These are phyloP conservation scores for Delia radicum DNA, from an alignment of 1,140 invertebrate species.

Conservation along the genomic window DNA sequence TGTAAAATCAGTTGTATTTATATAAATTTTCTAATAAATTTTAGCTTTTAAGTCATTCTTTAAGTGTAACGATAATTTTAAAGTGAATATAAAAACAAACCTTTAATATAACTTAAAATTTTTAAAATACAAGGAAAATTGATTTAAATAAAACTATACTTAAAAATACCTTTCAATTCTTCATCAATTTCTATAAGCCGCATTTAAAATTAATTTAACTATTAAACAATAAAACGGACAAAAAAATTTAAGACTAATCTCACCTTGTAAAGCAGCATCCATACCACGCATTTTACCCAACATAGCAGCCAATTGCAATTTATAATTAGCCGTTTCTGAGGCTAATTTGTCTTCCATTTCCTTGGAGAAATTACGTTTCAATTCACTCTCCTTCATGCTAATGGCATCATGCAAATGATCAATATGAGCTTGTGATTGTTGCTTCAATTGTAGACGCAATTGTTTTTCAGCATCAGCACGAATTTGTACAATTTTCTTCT, in stretches of 20 bases:
- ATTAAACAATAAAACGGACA: constrained; percentile 18
- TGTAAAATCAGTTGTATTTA: too few relatives aligned
- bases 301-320: constrained; percentile 76
- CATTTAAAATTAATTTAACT: constrained; percentile 30
- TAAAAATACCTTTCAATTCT: constrained; percentile 49
- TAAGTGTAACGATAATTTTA: neutral
- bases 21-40: neutral
- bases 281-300: constrained; percentile 84
- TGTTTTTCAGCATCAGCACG: constrained; percentile 71
- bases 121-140: too few relatives aligned
- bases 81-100: too few relatives aligned
- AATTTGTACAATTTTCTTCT: constrained; percentile 61
- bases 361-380: constrained; percentile 64
- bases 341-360: constrained; percentile 71
- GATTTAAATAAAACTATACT: neutral
- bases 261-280: constrained; percentile 82
- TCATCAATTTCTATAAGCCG: constrained; percentile 52
- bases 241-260: constrained; percentile 39
- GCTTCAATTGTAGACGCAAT: constrained; percentile 72
- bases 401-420: constrained; percentile 80
- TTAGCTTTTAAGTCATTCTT: neutral
- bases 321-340: constrained; percentile 69
- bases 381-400: constrained; percentile 69
- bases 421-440: constrained; percentile 78
- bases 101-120: too few relatives aligned